Conservation (phyloP, 2,113 vertebrate genomes). For the Carettochelys insculpta region DNA sequence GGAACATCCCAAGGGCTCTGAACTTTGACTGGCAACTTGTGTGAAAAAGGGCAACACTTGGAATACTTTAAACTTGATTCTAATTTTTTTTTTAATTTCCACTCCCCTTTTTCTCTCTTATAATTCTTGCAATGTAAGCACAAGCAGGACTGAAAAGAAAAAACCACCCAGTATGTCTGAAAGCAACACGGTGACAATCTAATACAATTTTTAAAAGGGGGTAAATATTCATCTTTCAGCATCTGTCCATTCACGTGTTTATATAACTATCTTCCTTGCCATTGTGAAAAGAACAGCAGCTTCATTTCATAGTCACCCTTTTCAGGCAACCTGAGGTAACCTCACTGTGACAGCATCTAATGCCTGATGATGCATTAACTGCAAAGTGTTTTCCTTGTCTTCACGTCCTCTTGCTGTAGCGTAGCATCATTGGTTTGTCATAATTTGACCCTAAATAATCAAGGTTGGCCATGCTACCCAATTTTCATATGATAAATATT, state of each 20-base stretch:
- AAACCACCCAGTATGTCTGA: neutral
- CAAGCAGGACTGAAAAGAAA: neutral
- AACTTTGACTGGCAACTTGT: neutral
- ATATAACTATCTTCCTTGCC: neutral
- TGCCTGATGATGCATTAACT: neutral
- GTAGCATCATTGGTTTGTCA: neutral
- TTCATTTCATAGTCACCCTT: neutral
- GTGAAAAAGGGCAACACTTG: neutral
- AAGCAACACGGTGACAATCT: neutral
- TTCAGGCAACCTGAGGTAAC: neutral
- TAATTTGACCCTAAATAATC: neutral
- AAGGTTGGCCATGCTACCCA: too few relatives aligned
- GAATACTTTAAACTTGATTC: neutral
- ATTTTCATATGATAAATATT: too few relatives aligned
- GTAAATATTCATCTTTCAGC: neutral
- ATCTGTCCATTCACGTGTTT: neutral
- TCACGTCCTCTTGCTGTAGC: neutral
- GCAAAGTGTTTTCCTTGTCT: neutral
- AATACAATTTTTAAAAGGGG: neutral
- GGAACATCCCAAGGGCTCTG: too few relatives aligned
- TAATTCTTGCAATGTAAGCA: neutral
- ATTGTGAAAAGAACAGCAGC: neutral
- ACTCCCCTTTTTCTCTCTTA: neutral
- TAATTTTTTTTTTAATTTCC: neutral
- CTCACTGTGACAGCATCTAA: neutral